Evolutionary conservation across 2,888 invertebrate species (phyloP).

Genomic region (Scaeva pyrastri): DNA sequence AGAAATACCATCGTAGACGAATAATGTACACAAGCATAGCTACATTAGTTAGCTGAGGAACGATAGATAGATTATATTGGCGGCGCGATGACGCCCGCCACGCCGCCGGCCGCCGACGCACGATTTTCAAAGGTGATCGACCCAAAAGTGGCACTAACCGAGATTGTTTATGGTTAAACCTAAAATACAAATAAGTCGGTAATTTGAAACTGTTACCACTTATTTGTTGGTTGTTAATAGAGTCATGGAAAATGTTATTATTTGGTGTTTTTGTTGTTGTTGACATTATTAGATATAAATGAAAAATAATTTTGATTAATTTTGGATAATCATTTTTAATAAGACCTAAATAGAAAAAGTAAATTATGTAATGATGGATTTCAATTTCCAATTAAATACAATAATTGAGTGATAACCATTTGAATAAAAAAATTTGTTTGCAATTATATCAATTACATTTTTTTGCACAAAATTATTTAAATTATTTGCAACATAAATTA

Average conservation of each 20-base stretch:
- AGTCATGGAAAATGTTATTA: background rate
- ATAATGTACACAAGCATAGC: background rate
- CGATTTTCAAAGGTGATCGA: slow-evolving; percentile 1
- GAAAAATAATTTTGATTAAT: too few species aligned
- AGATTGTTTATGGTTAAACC: background rate
- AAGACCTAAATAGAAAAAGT: too few species aligned
- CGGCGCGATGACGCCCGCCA: background rate
- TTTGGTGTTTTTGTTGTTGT: background rate
- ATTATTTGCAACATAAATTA: too few species aligned
- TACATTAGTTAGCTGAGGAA: background rate
- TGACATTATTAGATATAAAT: too few species aligned
- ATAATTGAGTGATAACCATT: too few species aligned
- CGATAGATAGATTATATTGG: background rate
- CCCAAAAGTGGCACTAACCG: slow-evolving; percentile 1
- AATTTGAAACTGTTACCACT: background rate
- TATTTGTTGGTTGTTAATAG: background rate
- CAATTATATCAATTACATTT: too few species aligned
- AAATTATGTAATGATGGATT: too few species aligned
- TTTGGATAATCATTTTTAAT: too few species aligned
- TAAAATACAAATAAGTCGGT: background rate
- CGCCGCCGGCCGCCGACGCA: background rate
- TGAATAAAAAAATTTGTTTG: too few species aligned
- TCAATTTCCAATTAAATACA: too few species aligned
- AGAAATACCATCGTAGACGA: background rate
- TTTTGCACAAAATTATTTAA: too few species aligned